Evolutionary conservation across 2,888 invertebrate genomes (phyloP).

Genomic region (Taenaris catops): DNA sequence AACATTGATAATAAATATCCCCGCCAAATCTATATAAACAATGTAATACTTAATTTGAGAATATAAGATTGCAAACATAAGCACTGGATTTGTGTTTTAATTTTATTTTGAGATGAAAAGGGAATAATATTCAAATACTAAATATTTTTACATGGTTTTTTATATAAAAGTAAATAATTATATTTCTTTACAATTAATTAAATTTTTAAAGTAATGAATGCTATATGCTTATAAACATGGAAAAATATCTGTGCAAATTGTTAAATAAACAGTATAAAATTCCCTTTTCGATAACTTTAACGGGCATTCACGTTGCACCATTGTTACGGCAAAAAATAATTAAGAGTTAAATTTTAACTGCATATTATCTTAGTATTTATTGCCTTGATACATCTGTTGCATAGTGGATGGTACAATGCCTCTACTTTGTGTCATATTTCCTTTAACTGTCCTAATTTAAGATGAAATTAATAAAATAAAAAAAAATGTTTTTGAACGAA

Average conservation of each 20-base stretch:
- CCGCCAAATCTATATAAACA: constrained; percentile 19
- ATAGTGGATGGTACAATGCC: constrained; percentile 31
- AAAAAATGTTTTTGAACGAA: constrained; percentile 47
- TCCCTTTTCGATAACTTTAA: constrained; percentile 9
- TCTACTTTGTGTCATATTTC: constrained; percentile 73
- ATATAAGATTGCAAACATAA: too few relatives aligned
- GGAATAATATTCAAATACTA: too few relatives aligned
- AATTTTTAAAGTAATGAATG: too few relatives aligned
- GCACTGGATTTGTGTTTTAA: too few relatives aligned
- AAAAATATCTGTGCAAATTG: too few relatives aligned
- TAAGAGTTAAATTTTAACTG: not conserved
- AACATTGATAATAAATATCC: constrained; percentile 14
- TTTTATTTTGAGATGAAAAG: too few relatives aligned
- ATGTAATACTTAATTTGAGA: too few relatives aligned
- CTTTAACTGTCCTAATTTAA: constrained; percentile 52
- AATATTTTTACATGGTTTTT: too few relatives aligned
- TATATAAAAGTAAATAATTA: too few relatives aligned
- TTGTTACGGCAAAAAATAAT: not conserved
- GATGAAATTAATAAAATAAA: constrained; percentile 27
- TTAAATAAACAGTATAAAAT: constrained; percentile 16
- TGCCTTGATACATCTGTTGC: constrained; percentile 2
- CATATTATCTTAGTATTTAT: not conserved
- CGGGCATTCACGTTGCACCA: not conserved
- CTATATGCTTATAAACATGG: too few relatives aligned
- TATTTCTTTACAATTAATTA: too few relatives aligned